Evolutionary conservation across 2,797 vertebrate genomes (phyloP).

Genomic region (Artibeus jamaicensis): DNA sequence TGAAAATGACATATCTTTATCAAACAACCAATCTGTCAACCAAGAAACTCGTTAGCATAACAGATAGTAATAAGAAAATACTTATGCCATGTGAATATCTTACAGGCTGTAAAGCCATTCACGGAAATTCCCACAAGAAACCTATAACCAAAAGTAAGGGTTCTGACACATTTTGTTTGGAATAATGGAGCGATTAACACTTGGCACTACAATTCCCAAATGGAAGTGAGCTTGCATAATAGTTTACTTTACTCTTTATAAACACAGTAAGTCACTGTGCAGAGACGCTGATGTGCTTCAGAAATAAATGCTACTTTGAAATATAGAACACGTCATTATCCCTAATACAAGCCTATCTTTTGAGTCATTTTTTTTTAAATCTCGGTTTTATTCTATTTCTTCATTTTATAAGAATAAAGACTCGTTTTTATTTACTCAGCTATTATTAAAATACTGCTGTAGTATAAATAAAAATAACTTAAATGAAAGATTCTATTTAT

Average conservation of each 20-base stretch:
- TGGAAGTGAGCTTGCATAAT: conserved; percentile 48
- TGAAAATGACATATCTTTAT: conserved; percentile 31
- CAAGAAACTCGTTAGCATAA: conserved; percentile 61
- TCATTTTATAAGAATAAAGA: not conserved
- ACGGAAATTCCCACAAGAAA: conserved; percentile 50
- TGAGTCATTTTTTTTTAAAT: not conserved
- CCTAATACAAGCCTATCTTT: not conserved
- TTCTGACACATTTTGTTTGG: conserved; percentile 58
- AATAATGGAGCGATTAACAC: conserved; percentile 66
- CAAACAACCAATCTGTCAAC: not conserved
- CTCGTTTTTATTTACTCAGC: not conserved
- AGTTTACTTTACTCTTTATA: conserved; percentile 51
- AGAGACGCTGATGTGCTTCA: conserved; percentile 37
- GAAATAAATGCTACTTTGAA: conserved; percentile 31
- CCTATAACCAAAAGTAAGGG: not conserved
- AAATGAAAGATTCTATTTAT: not conserved
- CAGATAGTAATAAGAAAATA: not conserved
- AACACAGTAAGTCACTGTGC: conserved; percentile 50
- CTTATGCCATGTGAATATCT: not conserved
- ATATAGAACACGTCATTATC: not conserved
- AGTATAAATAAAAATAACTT: not conserved
- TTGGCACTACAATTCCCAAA: conserved; percentile 38
- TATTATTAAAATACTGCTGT: not conserved
- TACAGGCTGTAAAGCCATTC: conserved; percentile 18
- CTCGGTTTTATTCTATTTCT: not conserved